Base-by-base conservation (phyloP, 2,797 vertebrate species). In the Synaphobranchus kaupii region DNA sequence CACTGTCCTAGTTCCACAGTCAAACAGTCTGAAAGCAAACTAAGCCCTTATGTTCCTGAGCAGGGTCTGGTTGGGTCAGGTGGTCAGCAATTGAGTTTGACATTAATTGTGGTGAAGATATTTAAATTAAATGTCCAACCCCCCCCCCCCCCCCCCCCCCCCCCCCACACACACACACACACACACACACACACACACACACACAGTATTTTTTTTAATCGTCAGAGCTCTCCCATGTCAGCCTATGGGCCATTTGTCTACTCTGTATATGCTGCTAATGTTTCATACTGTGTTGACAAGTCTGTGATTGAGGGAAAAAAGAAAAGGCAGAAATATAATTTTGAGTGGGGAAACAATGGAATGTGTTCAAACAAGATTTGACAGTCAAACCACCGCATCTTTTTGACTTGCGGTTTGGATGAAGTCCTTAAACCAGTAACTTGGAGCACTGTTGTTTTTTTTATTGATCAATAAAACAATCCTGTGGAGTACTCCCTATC, bases 1-100 rank as follows among this genome's bases (percentile, higher is more conserved):
- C 91, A 90, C 58, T 91, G 88, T 89, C 86, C 68, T 25, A 20
- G 17, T 81, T 50, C 78, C 7, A 50, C 3, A 81, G 44, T n/a
- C 71, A 76, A 13, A 25, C 34, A 25, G 6, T n/a, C 78, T 81
- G 78, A 81, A 81, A 48, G 78, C 47, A 20, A 34, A 44, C 17
- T 78, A 47, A 22, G 44, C 9, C 20, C 20, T 80, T 48, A 17
- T 22, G 22, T 80, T 80, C 48, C 1, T 8, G 17, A 80, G 39
- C 34, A 78, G 34, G 12, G 12, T 78, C 31, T 0, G 12, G 15
- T 44, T 78, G 4, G 13, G 34, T 76, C 31, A 39, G 73, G 8
- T 71, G 28, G 15, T 71, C 28, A 34, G 71, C 28, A 73, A 73
- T 34, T 68, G n/a, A 76, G 31, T 76, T 76, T 39, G 34, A 39